Evolutionary conservation across 1,140 invertebrate genomes (phyloP).

Genomic region (Maniola jurtina): DNA sequence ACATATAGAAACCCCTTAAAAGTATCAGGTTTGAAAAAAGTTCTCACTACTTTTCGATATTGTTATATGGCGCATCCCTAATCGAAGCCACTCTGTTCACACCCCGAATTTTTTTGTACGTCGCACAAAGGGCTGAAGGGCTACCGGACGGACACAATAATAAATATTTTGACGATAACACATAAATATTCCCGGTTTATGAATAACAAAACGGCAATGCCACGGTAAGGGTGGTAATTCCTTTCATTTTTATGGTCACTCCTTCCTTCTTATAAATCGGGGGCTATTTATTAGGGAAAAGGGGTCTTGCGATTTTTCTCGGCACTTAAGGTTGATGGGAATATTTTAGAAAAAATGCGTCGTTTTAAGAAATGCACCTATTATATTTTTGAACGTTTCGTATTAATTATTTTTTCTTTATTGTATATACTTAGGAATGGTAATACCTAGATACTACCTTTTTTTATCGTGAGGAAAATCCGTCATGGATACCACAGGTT

Average conservation of each 20-base stretch:
- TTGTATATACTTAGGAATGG: too few relatives aligned
- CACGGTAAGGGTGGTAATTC: slow-evolving; percentile 62
- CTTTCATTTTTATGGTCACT: slow-evolving; percentile 66
- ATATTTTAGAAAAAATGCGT: slow-evolving; percentile 15
- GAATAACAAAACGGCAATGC: slow-evolving; percentile 71
- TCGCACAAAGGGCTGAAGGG: slow-evolving; percentile 69
- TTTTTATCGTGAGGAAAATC: too few relatives aligned
- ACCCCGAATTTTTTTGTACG: slow-evolving; percentile 71
- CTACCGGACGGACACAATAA: slow-evolving; percentile 71
- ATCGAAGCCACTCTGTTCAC: slow-evolving; percentile 50
- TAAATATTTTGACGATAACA: slow-evolving; percentile 79
- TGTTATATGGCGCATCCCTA: slow-evolving; percentile 39
- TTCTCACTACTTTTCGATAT: slow-evolving; percentile 33
- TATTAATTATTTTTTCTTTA: too few relatives aligned
- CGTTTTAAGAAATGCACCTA: neutral
- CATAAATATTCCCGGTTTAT: slow-evolving; percentile 77
- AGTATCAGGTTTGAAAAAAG: too few relatives aligned
- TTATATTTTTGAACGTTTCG: too few relatives aligned
- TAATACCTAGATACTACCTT: too few relatives aligned
- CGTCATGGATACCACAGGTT: too few relatives aligned
- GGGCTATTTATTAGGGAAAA: slow-evolving; percentile 59
- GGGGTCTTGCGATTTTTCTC: slow-evolving; percentile 55
- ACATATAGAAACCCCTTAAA: too few relatives aligned
- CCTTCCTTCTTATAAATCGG: slow-evolving; percentile 66
- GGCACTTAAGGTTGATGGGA: slow-evolving; percentile 11